Evolutionary conservation across 2,797 vertebrate species (phyloP).

Genomic region (Danio aesculapii): DNA sequence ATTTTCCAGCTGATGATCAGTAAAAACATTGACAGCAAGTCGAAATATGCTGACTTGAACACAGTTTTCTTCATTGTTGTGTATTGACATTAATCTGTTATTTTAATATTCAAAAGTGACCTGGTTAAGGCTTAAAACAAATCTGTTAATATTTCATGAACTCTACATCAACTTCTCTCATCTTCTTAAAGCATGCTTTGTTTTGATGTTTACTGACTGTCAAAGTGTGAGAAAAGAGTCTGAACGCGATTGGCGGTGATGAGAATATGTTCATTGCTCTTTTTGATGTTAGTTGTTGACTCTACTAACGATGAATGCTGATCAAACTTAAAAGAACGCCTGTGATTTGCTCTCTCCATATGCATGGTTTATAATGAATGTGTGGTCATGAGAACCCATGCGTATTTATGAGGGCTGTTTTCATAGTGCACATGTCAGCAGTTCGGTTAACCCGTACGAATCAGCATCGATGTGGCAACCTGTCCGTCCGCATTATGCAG

Average conservation of each 20-base stretch:
- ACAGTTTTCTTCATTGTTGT: not conserved
- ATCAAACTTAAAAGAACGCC: conserved; percentile 51
- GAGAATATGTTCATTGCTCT: conserved; percentile 24
- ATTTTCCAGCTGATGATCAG: too few species aligned
- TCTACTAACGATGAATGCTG: conserved; percentile 27
- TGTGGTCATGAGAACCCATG: conserved; percentile 19
- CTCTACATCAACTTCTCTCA: not conserved
- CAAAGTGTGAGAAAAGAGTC: conserved; percentile 21
- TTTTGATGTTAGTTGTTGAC: conserved; percentile 58
- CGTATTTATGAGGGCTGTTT: conserved; percentile 25
- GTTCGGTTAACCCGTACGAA: conserved; percentile 27
- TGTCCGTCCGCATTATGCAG: conserved; percentile 15
- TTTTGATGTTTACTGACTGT: conserved; percentile 48
- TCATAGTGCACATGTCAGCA: conserved; percentile 26
- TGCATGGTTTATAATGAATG: conserved; percentile 57
- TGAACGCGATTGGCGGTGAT: not conserved
- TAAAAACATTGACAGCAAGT: too few species aligned
- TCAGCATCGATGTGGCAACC: conserved; percentile 10
- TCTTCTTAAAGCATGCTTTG: conserved; percentile 30
- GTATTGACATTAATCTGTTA: not conserved
- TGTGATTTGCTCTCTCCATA: conserved; percentile 36
- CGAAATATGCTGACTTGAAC: too few species aligned
- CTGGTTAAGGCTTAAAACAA: not conserved
- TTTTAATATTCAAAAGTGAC: not conserved
- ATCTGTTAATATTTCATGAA: conserved; percentile 21